Base-by-base conservation (phyloP, 2,113 vertebrate genomes). In the Pteropus alecto region DNA sequence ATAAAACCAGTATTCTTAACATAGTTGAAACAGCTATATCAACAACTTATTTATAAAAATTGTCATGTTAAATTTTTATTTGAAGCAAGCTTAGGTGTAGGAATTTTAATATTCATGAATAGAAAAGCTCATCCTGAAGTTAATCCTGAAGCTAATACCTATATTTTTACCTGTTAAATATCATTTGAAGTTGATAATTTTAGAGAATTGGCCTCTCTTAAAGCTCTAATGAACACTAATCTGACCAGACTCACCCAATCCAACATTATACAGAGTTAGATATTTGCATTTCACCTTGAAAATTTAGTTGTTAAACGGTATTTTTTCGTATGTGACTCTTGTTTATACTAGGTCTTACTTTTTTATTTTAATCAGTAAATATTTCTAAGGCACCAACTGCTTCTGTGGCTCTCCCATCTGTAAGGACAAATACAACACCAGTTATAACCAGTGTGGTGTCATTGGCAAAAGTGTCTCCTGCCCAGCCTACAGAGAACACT, bases 381-480 rank as follows among this genome's bases (percentile, higher is more conserved):
- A 98, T 98, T 97, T 98, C 98, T 79, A 98, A 98, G 98, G 70
- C 97, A 38, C 98, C 97, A 95, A 94, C 98, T 89, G 84, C 98
- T 90, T 98, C 98, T 63, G 89, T 94, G 70, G 98, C 91, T 35
- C 98, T 98, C 74, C 96, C 98, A 98, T 97, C 97, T 51, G 35
- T 98, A 96, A 98, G 97, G 89, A 99, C 99, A 92, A 98, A 99
- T 97, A 98, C 98, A 71, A 99, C 99, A 15, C 99, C 99, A 11
- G 98, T 99, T 94, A 99, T 99, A 97, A 99, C 99, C 98, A 99
- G 98, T 24, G 99, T 99, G 84, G 98, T 99, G 87, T 99, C 99
- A 2, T 98, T 99, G 22, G 99, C 99, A 16, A 99, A 98, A 85
- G 88, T 98, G 51, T 98, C 99, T 78, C 98, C 98, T 43, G 98